Evolutionary conservation across 2,888 invertebrate genomes (phyloP).

Genomic region (Galeruca laticollis): DNA sequence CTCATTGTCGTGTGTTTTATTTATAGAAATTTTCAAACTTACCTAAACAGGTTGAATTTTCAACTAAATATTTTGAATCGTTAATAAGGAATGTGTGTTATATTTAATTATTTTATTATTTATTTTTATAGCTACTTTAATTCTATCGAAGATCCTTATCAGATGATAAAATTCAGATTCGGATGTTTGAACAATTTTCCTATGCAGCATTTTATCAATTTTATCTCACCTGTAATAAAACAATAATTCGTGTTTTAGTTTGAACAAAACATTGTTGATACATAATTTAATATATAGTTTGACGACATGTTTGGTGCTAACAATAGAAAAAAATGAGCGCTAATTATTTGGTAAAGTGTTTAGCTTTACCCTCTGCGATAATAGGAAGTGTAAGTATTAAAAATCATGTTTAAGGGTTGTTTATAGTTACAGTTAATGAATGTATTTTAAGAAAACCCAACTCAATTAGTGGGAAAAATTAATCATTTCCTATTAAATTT

Average conservation of each 20-base stretch:
- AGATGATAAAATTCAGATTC: slow-evolving; percentile 37
- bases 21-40: too few relatives aligned
- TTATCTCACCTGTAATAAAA: slow-evolving; percentile 35
- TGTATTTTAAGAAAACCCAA: too few relatives aligned
- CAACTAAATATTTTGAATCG: too few relatives aligned
- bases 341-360: slow-evolving; percentile 23
- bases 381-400: slow-evolving; percentile 42
- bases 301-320: slow-evolving; percentile 20
- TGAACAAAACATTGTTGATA: background rate
- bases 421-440: too few relatives aligned
- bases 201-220: slow-evolving; percentile 25
- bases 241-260: slow-evolving; percentile 5
- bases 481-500: too few relatives aligned
- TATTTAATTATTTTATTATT: background rate
- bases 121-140: slow-evolving; percentile 13
- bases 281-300: slow-evolving; percentile 19
- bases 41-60: too few relatives aligned
- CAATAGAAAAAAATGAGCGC: slow-evolving; percentile 23
- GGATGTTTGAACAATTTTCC: slow-evolving; percentile 39
- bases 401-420: background rate
- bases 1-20: background rate
- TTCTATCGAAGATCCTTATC: slow-evolving; percentile 37
- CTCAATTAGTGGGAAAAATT: too few relatives aligned
- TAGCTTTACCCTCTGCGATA: slow-evolving; percentile 40
- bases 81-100: background rate